Conservation (phyloP, 2,888 invertebrate species). For the Keiferia lycopersicella region DNA sequence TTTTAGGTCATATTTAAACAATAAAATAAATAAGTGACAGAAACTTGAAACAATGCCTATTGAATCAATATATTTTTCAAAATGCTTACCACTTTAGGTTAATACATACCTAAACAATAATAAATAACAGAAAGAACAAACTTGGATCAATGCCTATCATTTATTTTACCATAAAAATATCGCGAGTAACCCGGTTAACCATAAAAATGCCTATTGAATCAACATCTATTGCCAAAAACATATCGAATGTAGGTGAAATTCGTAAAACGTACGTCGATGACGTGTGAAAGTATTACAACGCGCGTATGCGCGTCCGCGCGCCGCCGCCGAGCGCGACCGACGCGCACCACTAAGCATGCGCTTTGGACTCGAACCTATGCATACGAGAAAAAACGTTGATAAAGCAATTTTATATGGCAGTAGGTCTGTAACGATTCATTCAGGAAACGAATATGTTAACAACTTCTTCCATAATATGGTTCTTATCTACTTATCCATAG, state of each 20-base stretch:
- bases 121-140: no score
- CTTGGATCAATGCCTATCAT: no score
- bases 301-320: slow-evolving; percentile 48
- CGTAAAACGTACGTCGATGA: slow-evolving; percentile 42
- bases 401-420: slow-evolving; percentile 4
- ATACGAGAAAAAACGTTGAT: slow-evolving; percentile 24
- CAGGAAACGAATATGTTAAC: slow-evolving; percentile 11
- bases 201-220: background rate
- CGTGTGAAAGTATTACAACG: slow-evolving; percentile 66
- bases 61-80: no score
- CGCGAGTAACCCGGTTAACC: no score
- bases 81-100: no score
- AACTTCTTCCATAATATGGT: background rate
- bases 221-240: slow-evolving; percentile 6
- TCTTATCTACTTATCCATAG: no score
- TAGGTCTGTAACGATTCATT: slow-evolving; percentile 6
- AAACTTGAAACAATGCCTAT: no score
- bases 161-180: no score
- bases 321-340: slow-evolving; percentile 58
- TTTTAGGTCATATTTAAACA: no score
- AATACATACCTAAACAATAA: no score
- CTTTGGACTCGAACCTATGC: slow-evolving; percentile 37
- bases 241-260: slow-evolving; percentile 62
- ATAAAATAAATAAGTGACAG: no score
- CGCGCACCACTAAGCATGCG: slow-evolving; percentile 53